Percentiles rank a stretch among this genome's conserved stretches.
Conservation (phyloP, 2,797 vertebrate species). For the Pangasius sanitwongsei region DNA sequence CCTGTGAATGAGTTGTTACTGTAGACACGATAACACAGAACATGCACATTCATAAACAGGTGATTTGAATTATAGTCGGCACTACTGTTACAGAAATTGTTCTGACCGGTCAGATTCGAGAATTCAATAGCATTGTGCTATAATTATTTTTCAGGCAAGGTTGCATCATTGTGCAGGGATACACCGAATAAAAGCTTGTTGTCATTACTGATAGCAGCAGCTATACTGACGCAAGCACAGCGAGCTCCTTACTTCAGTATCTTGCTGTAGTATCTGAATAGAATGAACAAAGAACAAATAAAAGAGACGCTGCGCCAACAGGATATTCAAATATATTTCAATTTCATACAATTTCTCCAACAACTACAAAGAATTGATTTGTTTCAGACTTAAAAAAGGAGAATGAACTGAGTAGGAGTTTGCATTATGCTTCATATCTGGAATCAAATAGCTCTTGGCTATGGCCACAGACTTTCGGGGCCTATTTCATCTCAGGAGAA, state of each 20-base stretch:
- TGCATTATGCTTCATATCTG: constrained; percentile 27
- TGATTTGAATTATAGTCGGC: background rate
- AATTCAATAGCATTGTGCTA: background rate
- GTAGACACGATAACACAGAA: background rate
- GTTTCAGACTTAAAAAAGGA: background rate
- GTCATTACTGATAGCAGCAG: background rate
- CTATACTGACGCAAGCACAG: background rate
- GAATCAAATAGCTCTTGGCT: constrained; percentile 21
- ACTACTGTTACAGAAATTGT: background rate
- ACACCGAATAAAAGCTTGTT: background rate
- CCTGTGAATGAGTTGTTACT: background rate
- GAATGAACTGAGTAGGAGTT: background rate
- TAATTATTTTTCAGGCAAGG: background rate
- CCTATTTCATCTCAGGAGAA: constrained; percentile 32
- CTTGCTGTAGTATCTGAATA: background rate
- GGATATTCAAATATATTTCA: background rate
- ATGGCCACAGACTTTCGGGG: constrained; percentile 15
- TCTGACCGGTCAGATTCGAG: background rate
- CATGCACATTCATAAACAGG: background rate
- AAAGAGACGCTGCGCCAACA: background rate
- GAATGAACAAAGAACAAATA: background rate
- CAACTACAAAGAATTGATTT: constrained; percentile 7
- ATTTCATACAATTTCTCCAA: constrained; percentile 6
- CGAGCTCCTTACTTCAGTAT: background rate
- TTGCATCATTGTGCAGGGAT: background rate